Conservation (phyloP, 64 coral and sea anemone species). For the Trachythela sp. region DNA sequence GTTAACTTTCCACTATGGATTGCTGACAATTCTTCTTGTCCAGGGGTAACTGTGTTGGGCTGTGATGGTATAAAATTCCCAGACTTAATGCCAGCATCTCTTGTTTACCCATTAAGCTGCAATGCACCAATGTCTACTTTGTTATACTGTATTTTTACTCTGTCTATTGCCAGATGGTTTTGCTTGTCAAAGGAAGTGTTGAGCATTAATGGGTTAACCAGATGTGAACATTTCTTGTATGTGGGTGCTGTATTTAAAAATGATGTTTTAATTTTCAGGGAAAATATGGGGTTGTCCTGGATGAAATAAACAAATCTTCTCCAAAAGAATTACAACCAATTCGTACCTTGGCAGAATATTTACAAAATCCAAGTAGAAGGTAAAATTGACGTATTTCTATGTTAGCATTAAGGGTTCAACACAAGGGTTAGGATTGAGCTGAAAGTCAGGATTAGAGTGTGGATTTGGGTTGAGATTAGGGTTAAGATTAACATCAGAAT, state of each 20-base stretch:
- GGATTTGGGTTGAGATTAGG: no score
- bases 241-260: background rate
- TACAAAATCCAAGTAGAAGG: slow-evolving; percentile 83
- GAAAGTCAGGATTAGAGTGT: no score
- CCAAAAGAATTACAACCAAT: slow-evolving; percentile 90
- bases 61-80: no score
- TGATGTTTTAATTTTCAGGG: slow-evolving; percentile 49
- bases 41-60: no score
- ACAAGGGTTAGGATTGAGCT: no score
- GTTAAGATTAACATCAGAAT: no score
- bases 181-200: background rate
- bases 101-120: background rate
- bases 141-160: background rate
- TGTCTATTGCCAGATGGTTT: background rate
- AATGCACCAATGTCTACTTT: background rate
- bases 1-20: no score
- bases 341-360: slow-evolving; percentile 81
- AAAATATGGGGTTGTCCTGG: slow-evolving; percentile 89
- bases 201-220: background rate
- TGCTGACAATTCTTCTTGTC: no score
- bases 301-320: slow-evolving; percentile 77
- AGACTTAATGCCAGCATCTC: no score
- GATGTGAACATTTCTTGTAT: background rate
- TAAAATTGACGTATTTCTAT: background rate
- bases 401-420: background rate